Percentiles rank a stretch among this genome's conserved stretches.
phyloP scores from a whole-genome alignment of 2,113 vertebrate genomes.

The Atherinomorus stipes region DNA sequence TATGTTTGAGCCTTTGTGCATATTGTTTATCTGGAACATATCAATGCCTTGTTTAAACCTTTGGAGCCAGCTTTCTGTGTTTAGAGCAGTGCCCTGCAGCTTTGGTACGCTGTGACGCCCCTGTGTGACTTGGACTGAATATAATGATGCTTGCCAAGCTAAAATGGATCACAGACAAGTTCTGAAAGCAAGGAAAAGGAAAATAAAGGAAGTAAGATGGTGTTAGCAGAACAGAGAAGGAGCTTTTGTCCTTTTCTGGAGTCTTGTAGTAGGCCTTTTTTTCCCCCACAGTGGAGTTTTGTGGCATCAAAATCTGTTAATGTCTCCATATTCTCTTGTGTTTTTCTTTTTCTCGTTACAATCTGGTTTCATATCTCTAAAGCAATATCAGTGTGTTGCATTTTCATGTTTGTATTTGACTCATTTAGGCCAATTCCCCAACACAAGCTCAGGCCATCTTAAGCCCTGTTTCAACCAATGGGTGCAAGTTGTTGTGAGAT shows the following conservation, averaged over 20 bases:
- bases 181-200: constrained; percentile 19
- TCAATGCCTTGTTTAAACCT: constrained; percentile 48
- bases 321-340: constrained; percentile 1
- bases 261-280: constrained; percentile 13
- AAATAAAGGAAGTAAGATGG: constrained; percentile 12
- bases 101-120: constrained; percentile 9
- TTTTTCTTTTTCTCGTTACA: not conserved
- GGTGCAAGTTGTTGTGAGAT: no score
- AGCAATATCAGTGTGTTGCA: not conserved
- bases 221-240: not conserved
- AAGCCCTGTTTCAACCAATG: no score
- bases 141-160: constrained; percentile 40
- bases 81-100: constrained; percentile 38
- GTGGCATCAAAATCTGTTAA: constrained; percentile 6
- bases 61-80: constrained; percentile 30
- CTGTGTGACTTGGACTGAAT: constrained; percentile 51
- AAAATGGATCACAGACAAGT: constrained; percentile 30
- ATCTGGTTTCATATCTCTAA: constrained; percentile 8
- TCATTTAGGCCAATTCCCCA: constrained; percentile 18
- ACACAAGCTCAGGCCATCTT: constrained; percentile 40
- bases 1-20: constrained; percentile 5
- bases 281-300: constrained; percentile 16
- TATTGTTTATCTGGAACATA: constrained; percentile 50
- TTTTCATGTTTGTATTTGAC: constrained; percentile 7
- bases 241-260: constrained; percentile 58